phyloP scores from a whole-genome alignment of 64 coral and sea anemone species.

The Catalaphyllia jardinei region DNA sequence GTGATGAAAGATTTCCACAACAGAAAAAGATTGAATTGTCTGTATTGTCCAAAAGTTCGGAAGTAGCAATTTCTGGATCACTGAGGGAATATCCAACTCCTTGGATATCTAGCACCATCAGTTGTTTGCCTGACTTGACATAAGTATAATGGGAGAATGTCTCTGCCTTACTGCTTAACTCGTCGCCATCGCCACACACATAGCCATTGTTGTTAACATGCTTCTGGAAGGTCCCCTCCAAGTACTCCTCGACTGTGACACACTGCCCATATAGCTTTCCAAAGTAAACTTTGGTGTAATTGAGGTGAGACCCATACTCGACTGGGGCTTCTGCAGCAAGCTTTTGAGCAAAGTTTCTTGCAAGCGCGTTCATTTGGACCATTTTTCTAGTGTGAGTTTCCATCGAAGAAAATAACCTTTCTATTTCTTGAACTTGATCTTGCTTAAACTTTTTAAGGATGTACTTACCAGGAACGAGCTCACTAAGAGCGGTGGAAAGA shows the following conservation, averaged over 20 bases:
- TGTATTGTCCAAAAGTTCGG: conserved; percentile 1
- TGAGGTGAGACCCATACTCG: conserved; percentile 18
- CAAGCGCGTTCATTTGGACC: conserved; percentile 72
- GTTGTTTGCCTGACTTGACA: conserved; percentile 56
- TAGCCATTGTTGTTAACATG: too few species aligned
- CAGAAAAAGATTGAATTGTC: conserved; percentile 68
- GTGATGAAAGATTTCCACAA: conserved; percentile 55
- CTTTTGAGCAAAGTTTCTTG: conserved; percentile 53
- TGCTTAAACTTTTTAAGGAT: conserved; percentile 67
- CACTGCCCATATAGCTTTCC: conserved; percentile 19
- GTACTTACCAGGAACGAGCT: conserved; percentile 29
- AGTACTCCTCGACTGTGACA: conserved; percentile 42
- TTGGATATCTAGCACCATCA: conserved; percentile 70
- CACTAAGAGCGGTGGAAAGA: conserved; percentile 24
- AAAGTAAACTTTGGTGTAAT: conserved; percentile 17
- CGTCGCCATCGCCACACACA: neutral
- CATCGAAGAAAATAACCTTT: conserved; percentile 19
- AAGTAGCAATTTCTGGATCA: conserved; percentile 61
- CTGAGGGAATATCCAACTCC: conserved; percentile 52
- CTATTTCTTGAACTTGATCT: conserved; percentile 59
- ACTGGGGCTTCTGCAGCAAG: conserved; percentile 7
- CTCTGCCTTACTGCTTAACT: conserved; percentile 49
- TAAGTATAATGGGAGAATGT: conserved; percentile 62
- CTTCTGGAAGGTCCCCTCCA: conserved; percentile 73
- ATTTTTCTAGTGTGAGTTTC: conserved; percentile 61